Conservation (phyloP, 2,888 invertebrate species). For the Gymnocheta viridis region DNA sequence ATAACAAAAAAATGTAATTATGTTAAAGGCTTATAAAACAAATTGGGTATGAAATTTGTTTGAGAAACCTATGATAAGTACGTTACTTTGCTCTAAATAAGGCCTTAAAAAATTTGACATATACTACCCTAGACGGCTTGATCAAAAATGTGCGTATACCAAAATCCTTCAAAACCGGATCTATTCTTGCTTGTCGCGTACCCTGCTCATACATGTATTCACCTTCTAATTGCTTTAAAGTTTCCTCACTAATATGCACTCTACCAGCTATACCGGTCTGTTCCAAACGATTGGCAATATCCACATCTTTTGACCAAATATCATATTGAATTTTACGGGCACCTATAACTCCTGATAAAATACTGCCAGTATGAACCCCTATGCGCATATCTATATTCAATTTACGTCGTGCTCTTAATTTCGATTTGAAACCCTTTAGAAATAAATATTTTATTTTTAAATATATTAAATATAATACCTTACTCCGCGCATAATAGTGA, state of each 20-base stretch:
- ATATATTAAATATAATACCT: conserved; percentile 82
- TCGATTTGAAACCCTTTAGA: not conserved
- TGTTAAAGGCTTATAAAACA: not conserved
- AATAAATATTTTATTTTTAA: not conserved
- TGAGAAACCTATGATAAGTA: not conserved
- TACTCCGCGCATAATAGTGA: conserved; percentile 92
- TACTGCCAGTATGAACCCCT: conserved; percentile 95
- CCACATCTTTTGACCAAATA: conserved; percentile 96
- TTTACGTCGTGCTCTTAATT: conserved; percentile 87
- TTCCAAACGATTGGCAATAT: conserved; percentile 97
- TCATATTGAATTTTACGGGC: conserved; percentile 98
- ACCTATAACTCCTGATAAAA: conserved; percentile 95
- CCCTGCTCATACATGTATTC: conserved; percentile 88
- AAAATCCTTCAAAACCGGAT: conserved; percentile 87
- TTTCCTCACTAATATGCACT: conserved; percentile 93
- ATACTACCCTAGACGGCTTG: conserved; percentile 82
- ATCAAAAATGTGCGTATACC: conserved; percentile 92
- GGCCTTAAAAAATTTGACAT: too few relatives aligned
- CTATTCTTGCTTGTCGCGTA: conserved; percentile 86
- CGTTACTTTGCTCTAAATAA: too few relatives aligned
- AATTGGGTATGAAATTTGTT: not conserved
- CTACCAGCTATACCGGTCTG: conserved; percentile 94
- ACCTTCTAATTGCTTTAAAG: conserved; percentile 87
- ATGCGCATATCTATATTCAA: conserved; percentile 97
- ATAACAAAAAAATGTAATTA: not conserved